Evolutionary conservation across 2,113 vertebrate species (phyloP).

Genomic region (Irena cyanogastra): DNA sequence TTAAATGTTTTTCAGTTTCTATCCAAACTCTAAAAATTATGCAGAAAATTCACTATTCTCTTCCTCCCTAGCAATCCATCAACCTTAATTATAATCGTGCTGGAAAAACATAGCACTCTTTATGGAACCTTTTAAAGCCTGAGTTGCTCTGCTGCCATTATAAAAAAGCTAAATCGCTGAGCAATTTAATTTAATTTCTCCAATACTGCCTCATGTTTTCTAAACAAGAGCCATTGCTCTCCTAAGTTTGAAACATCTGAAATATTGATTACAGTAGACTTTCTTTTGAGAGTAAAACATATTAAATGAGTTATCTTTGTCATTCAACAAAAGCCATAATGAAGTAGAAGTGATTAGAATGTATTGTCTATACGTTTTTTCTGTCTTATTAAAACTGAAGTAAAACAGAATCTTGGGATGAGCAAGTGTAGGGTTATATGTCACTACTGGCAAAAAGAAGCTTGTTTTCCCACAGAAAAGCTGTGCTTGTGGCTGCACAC

Average conservation of each 20-base stretch:
- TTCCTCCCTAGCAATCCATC: slow-evolving; percentile 14
- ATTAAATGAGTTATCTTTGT: not conserved
- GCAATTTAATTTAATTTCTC: slow-evolving; percentile 64
- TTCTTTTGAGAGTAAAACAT: slow-evolving; percentile 1
- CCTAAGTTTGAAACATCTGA: slow-evolving; percentile 5
- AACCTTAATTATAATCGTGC: slow-evolving; percentile 51
- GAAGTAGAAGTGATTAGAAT: not conserved
- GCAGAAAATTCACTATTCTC: slow-evolving; percentile 11
- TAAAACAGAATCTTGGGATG: not conserved
- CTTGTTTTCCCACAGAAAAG: not conserved
- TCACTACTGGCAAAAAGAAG: not conserved
- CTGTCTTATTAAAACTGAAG: not conserved
- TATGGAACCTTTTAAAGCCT: slow-evolving; percentile 24
- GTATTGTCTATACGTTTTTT: not conserved
- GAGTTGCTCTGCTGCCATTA: slow-evolving; percentile 31
- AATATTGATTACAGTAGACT: slow-evolving; percentile 33
- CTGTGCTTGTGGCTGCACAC: not conserved
- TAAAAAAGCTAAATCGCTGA: slow-evolving; percentile 38
- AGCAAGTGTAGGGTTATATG: not conserved
- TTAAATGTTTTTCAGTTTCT: not conserved
- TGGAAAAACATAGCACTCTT: not conserved
- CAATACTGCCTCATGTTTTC: slow-evolving; percentile 25
- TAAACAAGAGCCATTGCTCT: slow-evolving; percentile 33
- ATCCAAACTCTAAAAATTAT: not conserved
- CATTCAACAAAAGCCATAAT: not conserved